Evolutionary conservation across 2,888 invertebrate species (phyloP), one percentile per base, ranked within the genome.

Genomic region (Hyppa rectilinea): DNA sequence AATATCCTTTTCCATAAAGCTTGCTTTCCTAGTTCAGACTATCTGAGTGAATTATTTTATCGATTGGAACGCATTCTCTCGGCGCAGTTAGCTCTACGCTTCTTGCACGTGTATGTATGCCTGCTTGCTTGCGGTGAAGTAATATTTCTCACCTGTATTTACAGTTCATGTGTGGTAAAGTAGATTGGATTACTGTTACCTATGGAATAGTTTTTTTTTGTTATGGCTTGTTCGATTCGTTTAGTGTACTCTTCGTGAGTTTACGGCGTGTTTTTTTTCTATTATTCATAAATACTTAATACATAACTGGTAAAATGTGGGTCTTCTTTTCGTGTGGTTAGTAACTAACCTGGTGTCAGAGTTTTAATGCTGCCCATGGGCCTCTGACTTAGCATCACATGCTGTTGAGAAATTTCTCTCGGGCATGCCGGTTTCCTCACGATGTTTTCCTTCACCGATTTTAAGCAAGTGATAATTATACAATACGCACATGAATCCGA

Each of bases 181-280:
- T 66, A 47, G 40, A 59, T 69, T 43, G 62, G 43, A 53, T 34
- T 61, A 36, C 34, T 49, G 40, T 78, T 49, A 64, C 61, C 64
- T 62, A 45, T 64, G 34, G 61, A 69, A 61, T 56, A n/a, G 47
- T 77, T 47, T 72, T 38, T n/a, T 68, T 53, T 45, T 71, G 31
- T 58, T 45, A 23, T n/a, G 10, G 14, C 2, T 71, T 45, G 58
- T 69, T 52, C 12, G 45, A 53, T 55, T 72, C n/a, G 17, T 72
- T 50, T 45, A 31, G 26, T 47, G 45, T 63, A 36, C n/a, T 65
- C 23, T 55, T 59, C 2, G 45, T 20, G 34, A 61, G 26, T 29
- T 31, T 47, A 45, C 34, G 34, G 34, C n/a, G n/a, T n/a, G n/a
- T n/a, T n/a, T n/a, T n/a, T n/a, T n/a, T n/a, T n/a, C n/a, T n/a